Evolutionary conservation across 1,140 invertebrate genomes (phyloP).

Genomic region (Drosophila punjabiensis): DNA sequence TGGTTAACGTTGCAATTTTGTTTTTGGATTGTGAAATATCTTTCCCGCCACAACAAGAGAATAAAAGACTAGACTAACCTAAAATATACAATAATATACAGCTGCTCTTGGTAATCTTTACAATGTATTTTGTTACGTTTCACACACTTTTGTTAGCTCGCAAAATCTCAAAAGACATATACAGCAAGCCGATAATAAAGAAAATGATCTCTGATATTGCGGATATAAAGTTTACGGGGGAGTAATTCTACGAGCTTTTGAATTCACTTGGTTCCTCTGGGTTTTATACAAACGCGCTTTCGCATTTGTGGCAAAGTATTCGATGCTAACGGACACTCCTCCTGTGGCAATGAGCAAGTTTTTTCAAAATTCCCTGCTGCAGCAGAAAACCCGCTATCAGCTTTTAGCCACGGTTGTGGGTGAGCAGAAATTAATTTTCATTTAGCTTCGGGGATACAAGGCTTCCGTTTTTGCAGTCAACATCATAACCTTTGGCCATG

Average conservation of each 20-base stretch:
- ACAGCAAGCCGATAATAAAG: not conserved
- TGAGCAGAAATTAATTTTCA: slow-evolving; percentile 3
- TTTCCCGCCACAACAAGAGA: not conserved
- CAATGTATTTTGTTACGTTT: slow-evolving; percentile 25
- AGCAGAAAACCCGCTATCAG: slow-evolving; percentile 57
- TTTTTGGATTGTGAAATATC: slow-evolving; percentile 23
- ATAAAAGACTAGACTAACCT: not conserved
- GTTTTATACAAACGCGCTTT: not conserved
- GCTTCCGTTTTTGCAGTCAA: slow-evolving; percentile 62
- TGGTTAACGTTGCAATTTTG: not conserved
- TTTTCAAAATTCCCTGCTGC: slow-evolving; percentile 40
- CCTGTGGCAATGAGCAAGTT: slow-evolving; percentile 29
- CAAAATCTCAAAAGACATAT: slow-evolving; percentile 7
- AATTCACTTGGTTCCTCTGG: not conserved
- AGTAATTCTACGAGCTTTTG: slow-evolving; percentile 7
- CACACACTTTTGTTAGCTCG: not conserved
- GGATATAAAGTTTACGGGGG: slow-evolving; percentile 26
- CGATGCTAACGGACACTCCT: not conserved
- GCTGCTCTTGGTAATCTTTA: not conserved
- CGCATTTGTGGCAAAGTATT: slow-evolving; percentile 24
- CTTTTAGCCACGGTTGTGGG: slow-evolving; percentile 71
- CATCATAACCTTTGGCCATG: slow-evolving; percentile 85
- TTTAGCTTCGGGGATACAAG: not conserved
- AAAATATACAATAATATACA: not conserved
- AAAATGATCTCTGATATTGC: slow-evolving; percentile 11